Conservation (phyloP, 1,140 invertebrate genomes). For the Drosophila obscura region DNA sequence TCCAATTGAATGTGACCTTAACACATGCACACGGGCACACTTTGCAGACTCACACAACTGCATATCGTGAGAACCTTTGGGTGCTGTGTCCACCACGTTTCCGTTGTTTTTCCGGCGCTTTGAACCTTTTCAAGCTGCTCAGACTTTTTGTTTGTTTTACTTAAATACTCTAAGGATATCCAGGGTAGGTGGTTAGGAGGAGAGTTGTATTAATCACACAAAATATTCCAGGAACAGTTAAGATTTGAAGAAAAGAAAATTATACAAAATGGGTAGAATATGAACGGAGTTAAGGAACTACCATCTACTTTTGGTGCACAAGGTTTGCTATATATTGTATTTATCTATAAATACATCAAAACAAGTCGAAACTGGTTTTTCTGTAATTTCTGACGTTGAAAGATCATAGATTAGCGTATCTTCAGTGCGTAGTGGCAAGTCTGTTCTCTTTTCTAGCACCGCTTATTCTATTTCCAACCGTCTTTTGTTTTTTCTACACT, state of each 20-base stretch:
- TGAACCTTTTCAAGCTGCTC: conserved; percentile 37
- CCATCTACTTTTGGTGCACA: too few species aligned
- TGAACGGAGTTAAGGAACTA: too few species aligned
- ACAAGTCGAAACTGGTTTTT: too few species aligned
- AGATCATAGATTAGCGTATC: conserved; percentile 3
- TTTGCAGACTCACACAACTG: neutral
- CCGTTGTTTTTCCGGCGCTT: conserved; percentile 43
- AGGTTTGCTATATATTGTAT: too few species aligned
- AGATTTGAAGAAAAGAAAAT: too few species aligned
- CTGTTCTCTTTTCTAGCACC: neutral
- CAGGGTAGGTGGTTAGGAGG: too few species aligned
- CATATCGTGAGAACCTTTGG: conserved; percentile 23
- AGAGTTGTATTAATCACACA: too few species aligned
- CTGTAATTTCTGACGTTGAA: too few species aligned
- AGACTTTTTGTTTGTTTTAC: conserved; percentile 6
- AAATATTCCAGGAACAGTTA: too few species aligned
- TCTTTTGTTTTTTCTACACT: conserved; percentile 59
- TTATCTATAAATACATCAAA: too few species aligned
- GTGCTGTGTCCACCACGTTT: conserved; percentile 7
- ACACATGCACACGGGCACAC: conserved; percentile 10
- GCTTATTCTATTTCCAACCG: conserved; percentile 8
- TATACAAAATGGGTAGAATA: too few species aligned
- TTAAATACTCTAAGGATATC: neutral
- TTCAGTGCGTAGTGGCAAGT: neutral
- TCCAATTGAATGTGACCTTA: conserved; percentile 30